Evolutionary conservation across 2,113 vertebrate genomes (phyloP).

Genomic region (Cyanoderma ruficeps): DNA sequence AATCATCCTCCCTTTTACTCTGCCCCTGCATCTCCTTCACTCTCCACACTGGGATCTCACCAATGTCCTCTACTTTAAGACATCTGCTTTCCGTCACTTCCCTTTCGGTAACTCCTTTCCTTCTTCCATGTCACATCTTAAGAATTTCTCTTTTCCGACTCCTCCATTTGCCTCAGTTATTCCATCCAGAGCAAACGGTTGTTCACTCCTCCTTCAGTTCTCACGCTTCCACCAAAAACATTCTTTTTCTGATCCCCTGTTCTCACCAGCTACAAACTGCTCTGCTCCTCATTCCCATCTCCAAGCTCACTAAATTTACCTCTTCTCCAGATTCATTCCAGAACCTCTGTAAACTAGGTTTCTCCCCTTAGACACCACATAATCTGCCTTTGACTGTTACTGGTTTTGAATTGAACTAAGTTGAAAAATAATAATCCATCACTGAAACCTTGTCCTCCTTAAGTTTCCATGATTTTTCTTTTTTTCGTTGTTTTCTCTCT

Average conservation of each 20-base stretch:
- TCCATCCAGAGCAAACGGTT: not conserved
- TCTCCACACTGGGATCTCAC: not conserved
- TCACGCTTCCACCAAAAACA: not conserved
- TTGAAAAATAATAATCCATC: not conserved
- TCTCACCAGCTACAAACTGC: not conserved
- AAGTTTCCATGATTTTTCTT: not conserved
- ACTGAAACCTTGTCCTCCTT: not conserved
- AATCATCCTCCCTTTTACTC: slow-evolving; percentile 13
- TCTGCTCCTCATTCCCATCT: not conserved
- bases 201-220: slow-evolving; percentile 36
- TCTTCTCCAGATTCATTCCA: not conserved
- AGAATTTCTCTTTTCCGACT: slow-evolving; percentile 6
- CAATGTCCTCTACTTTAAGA: not conserved
- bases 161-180: not conserved
- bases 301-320: not conserved
- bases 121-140: not conserved
- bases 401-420: not conserved
- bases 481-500: not conserved
- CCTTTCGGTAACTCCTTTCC: not conserved
- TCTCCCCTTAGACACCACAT: not conserved
- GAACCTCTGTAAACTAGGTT: not conserved
- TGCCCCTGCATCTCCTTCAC: not conserved
- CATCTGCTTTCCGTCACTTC: not conserved
- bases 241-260: not conserved
- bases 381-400: not conserved